These are phyloP conservation scores for Bradypus variegatus DNA, from an alignment of 2,797 vertebrate genomes.

Conservation along the genomic window DNA sequence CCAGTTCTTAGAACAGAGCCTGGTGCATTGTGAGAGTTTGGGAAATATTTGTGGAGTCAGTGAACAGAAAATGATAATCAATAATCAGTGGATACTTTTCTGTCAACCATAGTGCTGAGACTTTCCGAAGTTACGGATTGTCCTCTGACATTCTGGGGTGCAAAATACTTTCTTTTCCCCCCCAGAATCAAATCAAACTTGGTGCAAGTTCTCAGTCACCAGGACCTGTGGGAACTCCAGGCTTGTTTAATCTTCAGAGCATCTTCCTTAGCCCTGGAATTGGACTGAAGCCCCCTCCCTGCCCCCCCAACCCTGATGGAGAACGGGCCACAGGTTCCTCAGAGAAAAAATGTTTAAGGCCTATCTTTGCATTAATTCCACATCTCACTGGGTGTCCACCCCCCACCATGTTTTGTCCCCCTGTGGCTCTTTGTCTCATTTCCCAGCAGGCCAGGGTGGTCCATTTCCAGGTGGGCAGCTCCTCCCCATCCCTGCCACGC, in stretches of 20 bases:
- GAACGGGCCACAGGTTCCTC: background rate
- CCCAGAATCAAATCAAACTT: background rate
- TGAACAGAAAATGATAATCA: background rate
- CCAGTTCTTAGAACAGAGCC: background rate
- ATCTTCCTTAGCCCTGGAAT: background rate
- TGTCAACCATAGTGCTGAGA: background rate
- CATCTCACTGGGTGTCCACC: background rate
- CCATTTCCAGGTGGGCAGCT: background rate
- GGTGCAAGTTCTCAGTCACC: background rate
- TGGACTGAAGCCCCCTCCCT: too few species aligned
- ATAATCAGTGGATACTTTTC: background rate
- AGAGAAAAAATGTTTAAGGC: background rate
- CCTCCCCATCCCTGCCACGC: too few species aligned
- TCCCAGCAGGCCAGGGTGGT: background rate
- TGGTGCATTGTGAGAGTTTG: background rate
- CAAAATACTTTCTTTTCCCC: background rate
- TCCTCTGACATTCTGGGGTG: background rate
- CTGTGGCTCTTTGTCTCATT: background rate
- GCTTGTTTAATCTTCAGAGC: background rate
- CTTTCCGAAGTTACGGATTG: background rate
- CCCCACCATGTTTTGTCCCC: too few species aligned
- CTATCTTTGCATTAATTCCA: background rate
- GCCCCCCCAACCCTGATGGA: too few species aligned
- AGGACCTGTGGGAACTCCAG: background rate
- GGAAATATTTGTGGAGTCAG: background rate